Evolutionary conservation across 2,888 invertebrate species (phyloP).

Genomic region (Erebia epiphron): DNA sequence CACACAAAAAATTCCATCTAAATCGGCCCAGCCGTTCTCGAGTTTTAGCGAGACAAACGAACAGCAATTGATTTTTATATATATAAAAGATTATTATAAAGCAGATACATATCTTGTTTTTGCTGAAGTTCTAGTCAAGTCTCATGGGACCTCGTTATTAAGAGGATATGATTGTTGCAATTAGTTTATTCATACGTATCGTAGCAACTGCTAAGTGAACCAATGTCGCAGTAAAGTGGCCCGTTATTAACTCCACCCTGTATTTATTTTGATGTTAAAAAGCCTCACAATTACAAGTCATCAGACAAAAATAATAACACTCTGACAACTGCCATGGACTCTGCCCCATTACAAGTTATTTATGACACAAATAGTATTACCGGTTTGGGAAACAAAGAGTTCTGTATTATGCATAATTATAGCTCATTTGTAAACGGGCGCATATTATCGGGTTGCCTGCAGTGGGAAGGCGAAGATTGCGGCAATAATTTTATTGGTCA

Average conservation of each 20-base stretch:
- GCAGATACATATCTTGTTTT: no score
- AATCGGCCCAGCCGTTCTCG: no score
- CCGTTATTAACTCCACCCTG: constrained; percentile 21
- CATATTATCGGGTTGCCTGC: constrained; percentile 6
- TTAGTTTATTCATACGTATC: constrained; percentile 7
- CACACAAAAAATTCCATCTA: no score
- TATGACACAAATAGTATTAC: constrained; percentile 23
- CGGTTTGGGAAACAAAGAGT: constrained; percentile 13
- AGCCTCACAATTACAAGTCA: constrained; percentile 32
- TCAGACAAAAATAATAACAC: constrained; percentile 34
- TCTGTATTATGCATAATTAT: constrained; percentile 27
- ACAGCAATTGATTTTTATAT: no score
- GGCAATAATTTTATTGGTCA: constrained; percentile 10
- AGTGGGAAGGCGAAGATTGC: constrained; percentile 3
- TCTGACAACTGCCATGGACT: constrained; percentile 20
- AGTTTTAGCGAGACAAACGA: no score
- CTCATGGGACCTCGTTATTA: background rate
- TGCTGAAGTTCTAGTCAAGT: background rate
- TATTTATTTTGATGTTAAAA: constrained; percentile 29
- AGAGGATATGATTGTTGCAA: background rate
- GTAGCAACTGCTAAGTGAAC: constrained; percentile 1
- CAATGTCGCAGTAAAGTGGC: background rate
- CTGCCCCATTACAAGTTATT: constrained; percentile 29
- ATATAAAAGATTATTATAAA: no score
- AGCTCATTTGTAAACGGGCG: constrained; percentile 24